Evolutionary conservation across 2,113 vertebrate species (phyloP).

Genomic region (Dicerorhinus sumatrensis): DNA sequence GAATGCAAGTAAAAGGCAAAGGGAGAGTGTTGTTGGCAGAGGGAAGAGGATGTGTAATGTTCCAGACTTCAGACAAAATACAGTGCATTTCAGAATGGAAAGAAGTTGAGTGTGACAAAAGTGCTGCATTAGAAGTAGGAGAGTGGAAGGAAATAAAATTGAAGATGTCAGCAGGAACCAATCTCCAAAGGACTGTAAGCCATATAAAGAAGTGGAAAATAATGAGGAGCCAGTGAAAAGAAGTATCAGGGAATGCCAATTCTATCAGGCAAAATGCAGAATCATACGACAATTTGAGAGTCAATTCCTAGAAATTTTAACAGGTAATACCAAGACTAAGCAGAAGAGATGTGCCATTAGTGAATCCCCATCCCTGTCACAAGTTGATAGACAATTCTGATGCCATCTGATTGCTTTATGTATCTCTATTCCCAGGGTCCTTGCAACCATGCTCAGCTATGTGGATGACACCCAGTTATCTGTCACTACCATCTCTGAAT

Average conservation of each 20-base stretch:
- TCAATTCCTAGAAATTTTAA: not conserved
- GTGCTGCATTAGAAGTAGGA: not conserved
- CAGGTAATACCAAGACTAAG: not conserved
- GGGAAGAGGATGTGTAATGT: not conserved
- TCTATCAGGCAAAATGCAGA: not conserved
- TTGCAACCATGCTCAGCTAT: accelerated
- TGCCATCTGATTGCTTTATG: not conserved
- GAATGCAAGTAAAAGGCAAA: accelerated
- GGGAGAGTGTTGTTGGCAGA: not conserved
- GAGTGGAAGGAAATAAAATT: not conserved
- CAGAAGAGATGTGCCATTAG: not conserved
- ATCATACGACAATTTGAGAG: not conserved
- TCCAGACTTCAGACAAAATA: not conserved
- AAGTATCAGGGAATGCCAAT: not conserved
- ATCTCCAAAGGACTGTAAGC: not conserved
- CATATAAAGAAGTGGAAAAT: not conserved
- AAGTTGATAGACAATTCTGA: not conserved
- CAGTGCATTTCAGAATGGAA: not conserved
- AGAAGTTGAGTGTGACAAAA: not conserved
- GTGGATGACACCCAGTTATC: not conserved
- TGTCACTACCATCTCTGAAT: not conserved
- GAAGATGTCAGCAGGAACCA: not conserved
- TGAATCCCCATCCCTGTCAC: accelerated
- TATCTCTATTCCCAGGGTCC: not conserved
- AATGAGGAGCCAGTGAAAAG: not conserved